Percentiles rank a stretch among this genome's conserved stretches.
phyloP scores from a whole-genome alignment of 2,797 vertebrate genomes.

The Sebastes hopkinsi region DNA sequence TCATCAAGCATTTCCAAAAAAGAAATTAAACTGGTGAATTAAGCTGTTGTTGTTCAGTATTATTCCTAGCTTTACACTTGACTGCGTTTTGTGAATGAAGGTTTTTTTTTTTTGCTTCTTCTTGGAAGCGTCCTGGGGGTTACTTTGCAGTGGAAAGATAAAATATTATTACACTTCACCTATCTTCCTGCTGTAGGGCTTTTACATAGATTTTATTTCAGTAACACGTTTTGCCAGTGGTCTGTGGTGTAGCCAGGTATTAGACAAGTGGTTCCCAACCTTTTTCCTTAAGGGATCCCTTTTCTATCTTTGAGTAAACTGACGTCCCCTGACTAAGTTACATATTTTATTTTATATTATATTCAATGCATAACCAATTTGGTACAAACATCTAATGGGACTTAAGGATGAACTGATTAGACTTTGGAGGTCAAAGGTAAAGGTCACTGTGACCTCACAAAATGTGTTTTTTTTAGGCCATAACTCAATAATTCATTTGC shows the following conservation, averaged over 20 bases:
- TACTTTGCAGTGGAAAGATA: neutral
- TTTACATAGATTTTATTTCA: neutral
- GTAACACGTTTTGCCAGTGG: neutral
- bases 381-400: no score
- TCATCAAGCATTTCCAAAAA: neutral
- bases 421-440: no score
- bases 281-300: neutral
- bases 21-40: neutral
- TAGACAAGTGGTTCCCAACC: neutral
- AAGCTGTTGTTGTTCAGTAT: neutral
- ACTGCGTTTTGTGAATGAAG: neutral
- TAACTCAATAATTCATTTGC: no score
- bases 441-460: no score
- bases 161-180: neutral
- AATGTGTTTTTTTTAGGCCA: no score
- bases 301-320: neutral
- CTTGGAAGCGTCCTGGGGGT: neutral
- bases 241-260: neutral
- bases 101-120: neutral
- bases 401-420: no score
- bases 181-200: neutral
- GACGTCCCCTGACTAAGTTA: neutral
- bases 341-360: no score
- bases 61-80: neutral
- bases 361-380: no score